phyloP scores from a whole-genome alignment of 2,113 vertebrate species.

The Theristicus caerulescens region DNA sequence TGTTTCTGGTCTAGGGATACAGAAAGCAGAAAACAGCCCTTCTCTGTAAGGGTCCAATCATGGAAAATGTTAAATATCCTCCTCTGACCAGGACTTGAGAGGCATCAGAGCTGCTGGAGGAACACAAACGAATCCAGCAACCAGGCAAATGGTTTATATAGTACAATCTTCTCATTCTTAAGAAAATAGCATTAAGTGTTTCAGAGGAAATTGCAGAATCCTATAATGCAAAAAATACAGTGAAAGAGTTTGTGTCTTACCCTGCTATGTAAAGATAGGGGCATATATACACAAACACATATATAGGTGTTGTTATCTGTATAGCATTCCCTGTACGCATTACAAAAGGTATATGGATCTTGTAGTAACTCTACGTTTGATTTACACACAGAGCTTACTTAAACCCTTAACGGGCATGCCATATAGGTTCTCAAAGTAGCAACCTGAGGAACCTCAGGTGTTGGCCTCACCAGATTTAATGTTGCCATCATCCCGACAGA shows the following conservation, averaged over 20 bases:
- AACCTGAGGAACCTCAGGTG: neutral
- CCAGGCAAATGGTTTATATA: neutral
- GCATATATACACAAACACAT: neutral
- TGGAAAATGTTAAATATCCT: neutral
- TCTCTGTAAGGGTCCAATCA: neutral
- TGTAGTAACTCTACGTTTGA: neutral
- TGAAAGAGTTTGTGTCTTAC: neutral
- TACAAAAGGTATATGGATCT: neutral
- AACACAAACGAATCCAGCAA: neutral
- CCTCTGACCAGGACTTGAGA: neutral
- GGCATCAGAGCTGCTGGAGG: neutral
- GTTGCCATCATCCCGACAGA: constrained; percentile 95
- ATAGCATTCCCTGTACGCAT: neutral
- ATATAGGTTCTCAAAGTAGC: neutral
- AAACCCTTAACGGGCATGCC: accelerated
- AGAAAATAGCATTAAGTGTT: neutral
- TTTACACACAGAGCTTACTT: too few species aligned
- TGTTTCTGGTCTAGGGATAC: neutral
- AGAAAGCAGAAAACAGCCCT: neutral
- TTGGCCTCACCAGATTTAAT: constrained; percentile 90
- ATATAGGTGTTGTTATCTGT: neutral
- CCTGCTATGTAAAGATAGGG: neutral
- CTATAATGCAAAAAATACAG: neutral
- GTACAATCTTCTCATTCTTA: neutral
- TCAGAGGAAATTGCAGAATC: neutral